These are phyloP conservation scores for Squalus acanthias DNA, from an alignment of 2,797 vertebrate species.

Conservation along the genomic window DNA sequence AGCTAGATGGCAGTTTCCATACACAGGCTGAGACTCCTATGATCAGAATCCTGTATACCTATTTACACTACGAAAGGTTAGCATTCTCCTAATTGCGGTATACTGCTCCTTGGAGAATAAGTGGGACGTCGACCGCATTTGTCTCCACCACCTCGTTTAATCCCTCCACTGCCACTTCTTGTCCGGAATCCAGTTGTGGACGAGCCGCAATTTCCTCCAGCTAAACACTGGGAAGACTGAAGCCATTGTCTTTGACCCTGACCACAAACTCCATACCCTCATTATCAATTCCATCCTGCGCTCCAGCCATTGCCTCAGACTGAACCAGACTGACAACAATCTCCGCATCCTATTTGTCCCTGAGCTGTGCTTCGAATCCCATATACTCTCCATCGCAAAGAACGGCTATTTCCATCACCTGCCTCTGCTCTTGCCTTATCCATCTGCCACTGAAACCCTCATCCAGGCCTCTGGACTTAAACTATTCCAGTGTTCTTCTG, in stretches of 20 bases:
- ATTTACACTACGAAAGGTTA: neutral
- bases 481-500: too few relatives aligned
- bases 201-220: neutral
- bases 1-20: neutral
- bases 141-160: neutral
- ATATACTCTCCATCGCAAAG: too few relatives aligned
- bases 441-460: too few relatives aligned
- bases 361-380: neutral
- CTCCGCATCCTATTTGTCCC: too few relatives aligned
- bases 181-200: neutral
- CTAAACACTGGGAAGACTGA: neutral
- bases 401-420: too few relatives aligned
- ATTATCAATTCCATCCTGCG: neutral
- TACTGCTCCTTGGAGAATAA: neutral
- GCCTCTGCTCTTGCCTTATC: too few relatives aligned
- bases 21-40: neutral
- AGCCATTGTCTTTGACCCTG: neutral
- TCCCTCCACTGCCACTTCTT: neutral
- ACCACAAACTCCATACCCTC: neutral
- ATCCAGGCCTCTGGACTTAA: too few relatives aligned
- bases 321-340: neutral
- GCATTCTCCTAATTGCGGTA: neutral
- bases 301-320: neutral
- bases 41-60: neutral
- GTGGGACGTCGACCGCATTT: neutral